phyloP scores from a whole-genome alignment of 2,888 invertebrate species.

The Lasioglossum figueresi region DNA sequence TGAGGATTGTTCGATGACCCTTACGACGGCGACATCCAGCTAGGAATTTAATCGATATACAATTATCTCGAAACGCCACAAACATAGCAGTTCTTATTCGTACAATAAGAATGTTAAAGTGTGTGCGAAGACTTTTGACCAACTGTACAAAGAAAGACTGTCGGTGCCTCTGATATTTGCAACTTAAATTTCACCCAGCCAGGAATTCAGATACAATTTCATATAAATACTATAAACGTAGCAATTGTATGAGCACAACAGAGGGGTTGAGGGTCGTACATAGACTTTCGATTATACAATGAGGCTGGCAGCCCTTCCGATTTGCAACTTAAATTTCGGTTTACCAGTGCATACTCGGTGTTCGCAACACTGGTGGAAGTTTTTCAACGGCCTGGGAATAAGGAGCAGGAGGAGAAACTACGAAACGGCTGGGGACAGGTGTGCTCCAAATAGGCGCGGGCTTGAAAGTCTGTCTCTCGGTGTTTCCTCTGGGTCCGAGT shows the following conservation, averaged over 20 bases:
- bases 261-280: not conserved
- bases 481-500: constrained; percentile 65
- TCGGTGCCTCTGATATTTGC: not conserved
- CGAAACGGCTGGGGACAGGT: constrained; percentile 75
- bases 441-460: constrained; percentile 77
- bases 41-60: not conserved
- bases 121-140: not conserved
- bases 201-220: not conserved
- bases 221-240: not conserved
- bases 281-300: not conserved
- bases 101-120: not conserved
- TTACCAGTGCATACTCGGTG: not conserved
- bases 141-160: not conserved
- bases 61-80: not conserved
- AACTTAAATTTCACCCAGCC: not conserved
- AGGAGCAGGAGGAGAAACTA: constrained; percentile 36
- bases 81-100: not conserved
- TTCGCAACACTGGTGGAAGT: not conserved
- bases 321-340: not conserved
- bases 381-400: constrained; percentile 64
- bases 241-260: not conserved
- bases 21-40: not conserved
- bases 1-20: not conserved
- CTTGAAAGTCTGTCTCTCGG: constrained; percentile 65
- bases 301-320: not conserved